Evolutionary conservation across 2,888 invertebrate species (phyloP).

Genomic region (Ceratothoa steindachneri): DNA sequence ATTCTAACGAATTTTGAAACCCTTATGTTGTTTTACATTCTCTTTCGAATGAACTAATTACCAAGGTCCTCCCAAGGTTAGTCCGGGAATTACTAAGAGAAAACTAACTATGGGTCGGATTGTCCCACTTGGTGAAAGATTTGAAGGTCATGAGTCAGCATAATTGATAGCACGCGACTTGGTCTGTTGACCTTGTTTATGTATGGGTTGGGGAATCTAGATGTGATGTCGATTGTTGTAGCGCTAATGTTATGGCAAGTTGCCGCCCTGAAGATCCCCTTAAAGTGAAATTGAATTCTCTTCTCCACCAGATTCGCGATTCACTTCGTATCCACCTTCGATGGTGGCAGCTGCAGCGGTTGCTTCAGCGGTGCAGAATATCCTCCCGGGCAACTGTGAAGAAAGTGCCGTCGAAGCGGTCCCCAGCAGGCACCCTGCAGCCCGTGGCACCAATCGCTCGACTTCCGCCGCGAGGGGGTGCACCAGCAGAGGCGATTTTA

Average conservation of each 20-base stretch:
- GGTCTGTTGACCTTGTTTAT: no score
- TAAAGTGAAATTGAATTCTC: not conserved
- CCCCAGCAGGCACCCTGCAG: not conserved
- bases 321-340: slow-evolving; percentile 82
- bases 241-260: not conserved
- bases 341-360: slow-evolving; percentile 85
- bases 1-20: no score
- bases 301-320: slow-evolving; percentile 71
- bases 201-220: no score
- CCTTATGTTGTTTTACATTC: no score
- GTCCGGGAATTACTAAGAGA: no score
- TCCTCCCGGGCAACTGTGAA: slow-evolving; percentile 63
- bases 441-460: not conserved
- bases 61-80: no score
- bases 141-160: no score
- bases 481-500: not conserved
- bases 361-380: slow-evolving; percentile 76
- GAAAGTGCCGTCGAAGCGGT: slow-evolving; percentile 52
- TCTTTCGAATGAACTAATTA: no score
- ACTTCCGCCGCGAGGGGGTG: not conserved
- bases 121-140: no score
- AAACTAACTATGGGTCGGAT: no score
- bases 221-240: no score
- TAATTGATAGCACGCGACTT: no score
- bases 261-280: not conserved